Conservation (phyloP, 2,888 invertebrate species). For the Macrophya annulata region DNA sequence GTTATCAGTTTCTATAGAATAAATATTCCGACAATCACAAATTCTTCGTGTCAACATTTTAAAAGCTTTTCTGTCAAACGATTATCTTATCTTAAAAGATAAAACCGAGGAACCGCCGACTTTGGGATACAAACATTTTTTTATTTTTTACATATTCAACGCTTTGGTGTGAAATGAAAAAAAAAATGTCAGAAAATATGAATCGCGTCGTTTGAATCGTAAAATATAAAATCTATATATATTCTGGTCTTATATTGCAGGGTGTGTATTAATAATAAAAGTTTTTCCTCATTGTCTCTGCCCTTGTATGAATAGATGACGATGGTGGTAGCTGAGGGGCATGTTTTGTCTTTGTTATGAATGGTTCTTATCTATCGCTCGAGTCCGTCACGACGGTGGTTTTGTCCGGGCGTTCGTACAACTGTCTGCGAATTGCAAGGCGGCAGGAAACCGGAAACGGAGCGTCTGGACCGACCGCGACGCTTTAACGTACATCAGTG, state of each 20-base stretch:
- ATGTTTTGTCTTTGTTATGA: conserved; percentile 77
- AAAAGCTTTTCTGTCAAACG: no score
- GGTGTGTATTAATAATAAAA: conserved; percentile 71
- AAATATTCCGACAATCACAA: no score
- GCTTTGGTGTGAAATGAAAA: not conserved
- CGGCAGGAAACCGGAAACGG: conserved; percentile 76
- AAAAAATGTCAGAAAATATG: not conserved
- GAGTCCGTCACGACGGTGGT: conserved; percentile 71
- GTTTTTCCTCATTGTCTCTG: conserved; percentile 71
- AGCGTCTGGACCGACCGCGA: conserved; percentile 76
- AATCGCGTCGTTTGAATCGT: not conserved
- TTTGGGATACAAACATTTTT: not conserved
- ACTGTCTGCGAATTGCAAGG: conserved; percentile 77
- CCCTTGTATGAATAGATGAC: conserved; percentile 41
- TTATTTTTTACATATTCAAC: not conserved
- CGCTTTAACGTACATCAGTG: conserved; percentile 40
- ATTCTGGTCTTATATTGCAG: not conserved
- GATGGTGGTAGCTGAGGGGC: conserved; percentile 59
- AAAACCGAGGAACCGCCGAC: no score
- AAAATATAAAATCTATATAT: not conserved
- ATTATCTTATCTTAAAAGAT: no score
- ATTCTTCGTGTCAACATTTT: no score
- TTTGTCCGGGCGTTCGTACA: conserved; percentile 66
- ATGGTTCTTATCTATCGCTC: conserved; percentile 72
- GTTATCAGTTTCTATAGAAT: no score